phyloP scores from a whole-genome alignment of 2,797 vertebrate genomes.

The Platalea minor region DNA sequence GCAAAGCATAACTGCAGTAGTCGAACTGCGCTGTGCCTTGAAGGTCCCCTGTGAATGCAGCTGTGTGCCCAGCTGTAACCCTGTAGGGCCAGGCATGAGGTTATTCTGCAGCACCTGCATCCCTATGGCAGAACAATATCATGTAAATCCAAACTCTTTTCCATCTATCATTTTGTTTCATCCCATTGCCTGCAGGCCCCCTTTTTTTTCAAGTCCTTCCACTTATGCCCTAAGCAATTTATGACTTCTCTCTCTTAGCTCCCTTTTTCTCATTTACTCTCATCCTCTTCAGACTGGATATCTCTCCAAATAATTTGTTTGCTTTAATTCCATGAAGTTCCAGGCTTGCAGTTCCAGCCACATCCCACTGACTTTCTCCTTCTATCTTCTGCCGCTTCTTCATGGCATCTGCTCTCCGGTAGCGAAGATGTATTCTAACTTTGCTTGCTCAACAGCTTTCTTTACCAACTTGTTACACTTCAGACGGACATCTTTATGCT shows the following conservation, averaged over 20 bases:
- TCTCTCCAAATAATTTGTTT: neutral
- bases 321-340: neutral
- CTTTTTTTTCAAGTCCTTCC: neutral
- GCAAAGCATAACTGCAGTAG: neutral
- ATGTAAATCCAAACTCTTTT: neutral
- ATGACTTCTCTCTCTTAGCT: neutral
- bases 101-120: neutral
- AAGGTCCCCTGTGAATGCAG: neutral
- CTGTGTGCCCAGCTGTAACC: rapidly evolving
- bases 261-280: neutral
- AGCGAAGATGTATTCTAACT: neutral
- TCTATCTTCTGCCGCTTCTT: neutral
- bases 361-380: neutral
- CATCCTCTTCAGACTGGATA: neutral
- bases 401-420: neutral
- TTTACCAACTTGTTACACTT: neutral
- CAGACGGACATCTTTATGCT: neutral
- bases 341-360: neutral
- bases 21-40: neutral
- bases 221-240: neutral
- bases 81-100: neutral
- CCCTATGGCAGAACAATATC: neutral
- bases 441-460: neutral
- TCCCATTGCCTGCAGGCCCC: neutral
- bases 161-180: neutral